phyloP scores from a whole-genome alignment of 1,140 invertebrate species.

The Trichonephila inaurata region DNA sequence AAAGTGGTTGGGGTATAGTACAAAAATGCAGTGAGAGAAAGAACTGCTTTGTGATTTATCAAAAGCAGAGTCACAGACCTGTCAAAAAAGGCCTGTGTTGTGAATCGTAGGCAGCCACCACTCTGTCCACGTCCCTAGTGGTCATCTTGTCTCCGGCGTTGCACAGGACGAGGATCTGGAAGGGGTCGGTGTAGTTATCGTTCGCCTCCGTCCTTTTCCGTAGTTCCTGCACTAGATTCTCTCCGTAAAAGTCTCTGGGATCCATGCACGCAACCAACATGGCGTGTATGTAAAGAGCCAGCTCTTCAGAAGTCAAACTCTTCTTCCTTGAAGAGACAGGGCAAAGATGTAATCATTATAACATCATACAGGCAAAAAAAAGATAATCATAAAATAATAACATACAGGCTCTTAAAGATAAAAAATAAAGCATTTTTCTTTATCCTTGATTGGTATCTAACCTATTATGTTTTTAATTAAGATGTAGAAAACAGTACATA shows the following conservation, averaged over 20 bases:
- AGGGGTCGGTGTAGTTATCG: not conserved
- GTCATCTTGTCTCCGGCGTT: constrained; percentile 24
- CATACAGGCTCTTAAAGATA: too few species aligned
- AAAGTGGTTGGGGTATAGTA: too few species aligned
- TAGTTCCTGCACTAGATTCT: not conserved
- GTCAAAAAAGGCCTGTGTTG: constrained; percentile 25
- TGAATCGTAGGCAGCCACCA: not conserved
- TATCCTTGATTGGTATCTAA: too few species aligned
- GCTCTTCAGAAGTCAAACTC: not conserved
- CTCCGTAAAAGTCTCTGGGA: constrained; percentile 27
- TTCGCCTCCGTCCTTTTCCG: not conserved
- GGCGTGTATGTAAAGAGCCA: not conserved
- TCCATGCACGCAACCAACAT: constrained; percentile 18
- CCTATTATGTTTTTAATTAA: too few species aligned
- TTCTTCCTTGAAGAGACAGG: not conserved
- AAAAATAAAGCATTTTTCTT: too few species aligned
- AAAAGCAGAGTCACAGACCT: not conserved
- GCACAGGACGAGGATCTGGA: constrained; percentile 14
- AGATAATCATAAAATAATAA: too few species aligned
- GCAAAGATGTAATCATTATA: too few species aligned
- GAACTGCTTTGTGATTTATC: too few species aligned
- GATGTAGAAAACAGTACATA: too few species aligned
- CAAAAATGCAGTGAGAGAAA: too few species aligned
- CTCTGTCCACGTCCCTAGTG: not conserved
- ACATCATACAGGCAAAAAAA: too few species aligned